Evolutionary conservation across 2,113 vertebrate genomes (phyloP), one percentile per base, ranked within the genome.

Genomic region (Seriola dumerili): DNA sequence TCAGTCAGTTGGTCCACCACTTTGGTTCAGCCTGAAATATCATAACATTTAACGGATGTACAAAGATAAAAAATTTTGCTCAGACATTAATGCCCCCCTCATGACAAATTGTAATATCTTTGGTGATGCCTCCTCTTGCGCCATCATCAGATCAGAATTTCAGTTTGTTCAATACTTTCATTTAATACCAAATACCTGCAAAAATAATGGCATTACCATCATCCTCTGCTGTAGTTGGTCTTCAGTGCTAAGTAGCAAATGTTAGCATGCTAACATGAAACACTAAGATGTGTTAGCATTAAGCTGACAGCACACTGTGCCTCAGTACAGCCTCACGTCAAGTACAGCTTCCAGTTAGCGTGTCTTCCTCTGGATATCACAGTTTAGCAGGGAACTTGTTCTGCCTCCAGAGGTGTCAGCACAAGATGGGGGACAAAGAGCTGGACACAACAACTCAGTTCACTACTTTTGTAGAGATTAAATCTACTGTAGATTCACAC

Each of bases 301-400:
- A 4, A 17, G 6, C 48, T 50, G 48, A 50, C 17, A 50, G 48
- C 52, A 54, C 2, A 54, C 52, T 54, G n/a, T 23, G n/a, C 14
- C 3, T 54, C 17, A 61, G 29, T 34, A 11, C 59, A 62, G 59
- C 32, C 8, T 36, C 32, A 62, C 11, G 29, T 2, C 29, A 7
- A 8, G 61, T 38, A 21, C 9, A 40, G 19, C 9, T n/a, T 21
- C 21, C 5, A n/a, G 16, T 44, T 40, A 16, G 65, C 25, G 8
- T 48, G 52, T n/a, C 16, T 36, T n/a, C 34, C 64, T 76, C 29
- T 76, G 64, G 59, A 23, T 50, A 29, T 29, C 29, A 29, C 29
- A 29, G 72, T 42, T 85, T n/a, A 7, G 40, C 72, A 65, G 77
- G 34, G 57, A 63, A n/a, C 52, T 61, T 73, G 13, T 40, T 38